Evolutionary conservation across 2,888 invertebrate species (phyloP), one percentile per base, ranked within the genome.

Genomic region (Acronicta aceris): DNA sequence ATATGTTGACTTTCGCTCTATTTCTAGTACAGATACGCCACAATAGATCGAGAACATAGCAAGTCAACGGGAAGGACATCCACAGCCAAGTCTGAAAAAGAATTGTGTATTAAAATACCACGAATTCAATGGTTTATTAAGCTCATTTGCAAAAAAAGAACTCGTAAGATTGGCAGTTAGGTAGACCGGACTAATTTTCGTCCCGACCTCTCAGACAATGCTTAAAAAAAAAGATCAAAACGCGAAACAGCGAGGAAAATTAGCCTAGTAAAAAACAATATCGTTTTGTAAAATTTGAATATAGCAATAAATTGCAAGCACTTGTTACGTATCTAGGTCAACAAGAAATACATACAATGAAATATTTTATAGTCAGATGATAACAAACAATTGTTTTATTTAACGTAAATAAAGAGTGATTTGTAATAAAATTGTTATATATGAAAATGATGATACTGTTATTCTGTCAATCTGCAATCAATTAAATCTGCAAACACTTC

Each of bases 11-110:
- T 64, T 73, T 81, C 1, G 89, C 83, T 16, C 84, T 83, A 74
- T 94, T 94, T 61, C 94, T 89, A 12, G 89, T 84, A 46, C 88
- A 89, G 70, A 93, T 84, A 59, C 94, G 81, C 94, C 94, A 94
- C 41, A 93, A 33, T 10, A 91, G 80, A 80, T 94, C 94, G 46
- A 93, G 27, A 41, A 87, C 78, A 65, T 89, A 94, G 69, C 90
- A 91, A 30, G 72, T 77, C 17, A 94, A 65, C 5, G 94, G 94
- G 40, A 91, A 46, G 1, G 84, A 81, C 89, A 94, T 91, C 94
- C 93, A 94, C 59, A 89, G 43, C 93, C 92, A 94, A 41, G 92
- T 90, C 94, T 94, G 86, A 59, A 90, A 91, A 46, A 58, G 59
- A 65, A 56, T 42, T 38, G n/a, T 13, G 8, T 8, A 0, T 16